Evolutionary conservation across 1,140 invertebrate species (phyloP).

Genomic region (Trachymyrmex septentrionalis): DNA sequence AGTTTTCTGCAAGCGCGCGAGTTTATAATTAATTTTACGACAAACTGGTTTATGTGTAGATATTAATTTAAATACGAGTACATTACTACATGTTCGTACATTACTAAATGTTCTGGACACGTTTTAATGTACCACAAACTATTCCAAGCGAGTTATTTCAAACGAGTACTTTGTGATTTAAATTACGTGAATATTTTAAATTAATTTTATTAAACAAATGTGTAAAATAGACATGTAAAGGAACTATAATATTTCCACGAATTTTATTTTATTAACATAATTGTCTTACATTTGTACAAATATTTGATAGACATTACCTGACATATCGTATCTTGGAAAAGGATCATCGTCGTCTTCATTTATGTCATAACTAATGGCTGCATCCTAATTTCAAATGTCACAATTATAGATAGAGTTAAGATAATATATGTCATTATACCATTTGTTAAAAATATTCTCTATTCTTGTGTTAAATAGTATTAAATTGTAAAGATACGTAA

Average conservation of each 20-base stretch:
- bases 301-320: constrained; percentile 74
- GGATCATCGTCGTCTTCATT: constrained; percentile 93
- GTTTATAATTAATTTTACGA: constrained; percentile 32
- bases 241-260: background rate
- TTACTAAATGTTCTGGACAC: constrained; percentile 13
- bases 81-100: constrained; percentile 28
- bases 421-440: background rate
- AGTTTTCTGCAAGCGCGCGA: constrained; percentile 29
- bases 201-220: constrained; percentile 3
- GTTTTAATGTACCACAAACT: background rate
- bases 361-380: constrained; percentile 94
- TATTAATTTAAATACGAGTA: constrained; percentile 23
- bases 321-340: constrained; percentile 89
- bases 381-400: constrained; percentile 88
- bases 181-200: background rate
- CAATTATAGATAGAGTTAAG: background rate
- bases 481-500: background rate
- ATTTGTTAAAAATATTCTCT: background rate
- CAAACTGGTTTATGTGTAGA: background rate
- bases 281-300: constrained; percentile 5
- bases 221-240: background rate
- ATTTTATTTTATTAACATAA: constrained; percentile 3
- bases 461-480: background rate
- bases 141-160: background rate
- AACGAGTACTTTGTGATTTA: background rate